Evolutionary conservation across 2,797 vertebrate genomes (phyloP).

Genomic region (Enteromius anoplus): DNA sequence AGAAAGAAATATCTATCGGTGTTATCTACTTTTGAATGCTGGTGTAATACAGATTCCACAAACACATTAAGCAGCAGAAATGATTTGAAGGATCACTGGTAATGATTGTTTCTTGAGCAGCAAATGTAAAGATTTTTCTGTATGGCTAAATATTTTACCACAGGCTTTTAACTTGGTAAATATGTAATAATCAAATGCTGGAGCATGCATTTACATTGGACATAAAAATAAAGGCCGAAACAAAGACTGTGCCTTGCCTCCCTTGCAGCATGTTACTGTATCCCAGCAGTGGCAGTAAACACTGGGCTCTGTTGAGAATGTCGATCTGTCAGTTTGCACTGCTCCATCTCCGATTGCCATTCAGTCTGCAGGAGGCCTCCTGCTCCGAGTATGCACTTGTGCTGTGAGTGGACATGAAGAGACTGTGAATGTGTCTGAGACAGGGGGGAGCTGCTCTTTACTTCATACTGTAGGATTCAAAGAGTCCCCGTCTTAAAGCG

Average conservation of each 20-base stretch:
- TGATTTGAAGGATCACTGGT: not conserved
- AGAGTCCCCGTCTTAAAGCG: not conserved
- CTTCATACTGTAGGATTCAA: not conserved
- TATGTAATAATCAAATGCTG: not conserved
- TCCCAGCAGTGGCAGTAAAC: conserved; percentile 32
- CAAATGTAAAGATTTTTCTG: not conserved
- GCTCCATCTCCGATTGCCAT: conserved; percentile 40
- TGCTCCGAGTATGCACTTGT: conserved; percentile 50
- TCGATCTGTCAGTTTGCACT: not conserved
- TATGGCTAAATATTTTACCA: not conserved
- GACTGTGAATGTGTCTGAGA: conserved; percentile 54
- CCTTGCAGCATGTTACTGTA: not conserved
- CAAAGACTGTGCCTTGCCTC: not conserved
- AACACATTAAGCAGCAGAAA: not conserved
- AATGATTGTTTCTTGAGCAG: not conserved
- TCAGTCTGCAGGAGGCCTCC: conserved; percentile 57
- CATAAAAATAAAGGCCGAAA: not conserved
- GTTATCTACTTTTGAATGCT: not conserved
- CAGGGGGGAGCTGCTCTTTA: conserved; percentile 12
- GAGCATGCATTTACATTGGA: not conserved
- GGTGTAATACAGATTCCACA: not conserved
- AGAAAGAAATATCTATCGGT: not conserved
- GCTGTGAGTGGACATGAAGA: conserved; percentile 52
- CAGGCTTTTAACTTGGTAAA: not conserved
- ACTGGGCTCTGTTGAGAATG: conserved; percentile 34